Evolutionary conservation across 1,140 invertebrate species (phyloP).

Genomic region (Hermatobates lingyangjiaoensis): DNA sequence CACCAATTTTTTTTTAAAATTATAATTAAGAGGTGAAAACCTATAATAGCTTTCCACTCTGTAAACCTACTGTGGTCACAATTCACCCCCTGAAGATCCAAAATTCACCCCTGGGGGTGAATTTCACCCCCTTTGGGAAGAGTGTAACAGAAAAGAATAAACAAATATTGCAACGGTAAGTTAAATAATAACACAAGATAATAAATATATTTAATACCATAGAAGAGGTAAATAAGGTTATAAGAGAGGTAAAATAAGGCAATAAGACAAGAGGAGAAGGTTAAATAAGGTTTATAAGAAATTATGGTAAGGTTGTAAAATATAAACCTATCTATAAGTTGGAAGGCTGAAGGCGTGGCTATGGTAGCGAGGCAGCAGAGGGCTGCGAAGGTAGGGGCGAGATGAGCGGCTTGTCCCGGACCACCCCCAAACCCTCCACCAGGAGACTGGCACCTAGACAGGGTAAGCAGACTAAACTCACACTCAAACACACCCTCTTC

Average conservation of each 20-base stretch:
- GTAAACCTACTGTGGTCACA: too few species aligned
- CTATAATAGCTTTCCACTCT: too few species aligned
- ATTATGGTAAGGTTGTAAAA: neutral
- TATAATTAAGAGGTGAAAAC: too few species aligned
- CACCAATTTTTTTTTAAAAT: too few species aligned
- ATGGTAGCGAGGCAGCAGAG: conserved; percentile 80
- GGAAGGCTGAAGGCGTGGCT: conserved; percentile 68
- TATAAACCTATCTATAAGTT: conserved; percentile 58
- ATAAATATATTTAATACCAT: neutral
- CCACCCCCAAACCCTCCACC: conserved; percentile 87
- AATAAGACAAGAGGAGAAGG: neutral
- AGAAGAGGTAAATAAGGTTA: neutral
- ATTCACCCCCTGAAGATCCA: too few species aligned
- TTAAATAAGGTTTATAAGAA: too few species aligned
- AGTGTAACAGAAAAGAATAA: neutral
- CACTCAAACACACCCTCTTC: too few species aligned
- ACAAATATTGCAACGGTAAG: neutral
- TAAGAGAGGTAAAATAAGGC: neutral
- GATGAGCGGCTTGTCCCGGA: conserved; percentile 73
- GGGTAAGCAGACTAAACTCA: too few species aligned
- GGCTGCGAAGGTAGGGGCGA: conserved; percentile 93
- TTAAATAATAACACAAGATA: neutral
- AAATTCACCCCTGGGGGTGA: too few species aligned
- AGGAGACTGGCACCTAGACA: conserved; percentile 60
- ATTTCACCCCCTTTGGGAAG: neutral